Evolutionary conservation across 2,888 invertebrate species (phyloP).

Genomic region (Digitonthophagus gazella): DNA sequence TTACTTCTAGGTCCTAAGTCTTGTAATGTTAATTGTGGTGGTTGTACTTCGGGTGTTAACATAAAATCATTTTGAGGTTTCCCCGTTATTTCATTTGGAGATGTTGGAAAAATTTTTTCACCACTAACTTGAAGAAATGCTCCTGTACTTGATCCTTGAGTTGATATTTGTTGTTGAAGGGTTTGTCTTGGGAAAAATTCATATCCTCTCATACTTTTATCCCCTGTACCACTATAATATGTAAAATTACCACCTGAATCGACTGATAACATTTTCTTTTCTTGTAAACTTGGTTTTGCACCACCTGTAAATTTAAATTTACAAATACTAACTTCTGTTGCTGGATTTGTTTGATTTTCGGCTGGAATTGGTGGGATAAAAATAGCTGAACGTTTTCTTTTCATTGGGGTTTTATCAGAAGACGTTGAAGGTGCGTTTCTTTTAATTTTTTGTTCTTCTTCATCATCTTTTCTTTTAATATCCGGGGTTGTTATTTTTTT

Average conservation of each 20-base stretch:
- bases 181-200: conserved; percentile 76
- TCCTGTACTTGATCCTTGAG: conserved; percentile 55
- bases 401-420: conserved; percentile 54
- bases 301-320: conserved; percentile 93
- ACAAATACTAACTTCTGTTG: conserved; percentile 78
- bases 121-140: conserved; percentile 55
- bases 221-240: conserved; percentile 83
- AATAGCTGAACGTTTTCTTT: conserved; percentile 77
- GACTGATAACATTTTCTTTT: conserved; percentile 89
- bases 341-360: conserved; percentile 72
- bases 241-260: conserved; percentile 83
- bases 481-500: conserved; percentile 48
- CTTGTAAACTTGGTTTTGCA: conserved; percentile 82
- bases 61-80: conserved; percentile 45
- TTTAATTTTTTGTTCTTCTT: conserved; percentile 46
- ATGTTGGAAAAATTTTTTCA: conserved; percentile 53
- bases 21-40: conserved; percentile 37
- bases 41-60: conserved; percentile 43
- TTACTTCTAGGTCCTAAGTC: conserved; percentile 48
- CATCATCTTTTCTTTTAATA: conserved; percentile 38
- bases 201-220: conserved; percentile 73
- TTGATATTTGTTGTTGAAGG: conserved; percentile 60
- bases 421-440: conserved; percentile 45
- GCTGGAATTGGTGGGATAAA: conserved; percentile 81
- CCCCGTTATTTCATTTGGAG: conserved; percentile 43